phyloP scores from a whole-genome alignment of 2,888 invertebrate genomes.

The Tetropium fuscum region DNA sequence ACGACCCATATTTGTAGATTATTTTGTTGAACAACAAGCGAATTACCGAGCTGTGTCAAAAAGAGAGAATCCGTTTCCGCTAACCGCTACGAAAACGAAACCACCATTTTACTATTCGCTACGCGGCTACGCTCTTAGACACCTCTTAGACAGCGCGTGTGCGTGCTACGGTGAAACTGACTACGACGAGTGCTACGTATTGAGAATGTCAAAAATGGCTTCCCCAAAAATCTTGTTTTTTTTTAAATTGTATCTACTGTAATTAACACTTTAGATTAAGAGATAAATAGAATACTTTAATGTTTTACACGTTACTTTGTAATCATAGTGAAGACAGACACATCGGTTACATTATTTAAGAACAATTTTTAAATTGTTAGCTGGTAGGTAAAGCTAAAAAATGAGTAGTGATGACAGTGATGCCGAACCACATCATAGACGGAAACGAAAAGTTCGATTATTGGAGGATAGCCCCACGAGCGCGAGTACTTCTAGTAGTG shows the following conservation, averaged over 20 bases:
- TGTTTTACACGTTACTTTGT: not conserved
- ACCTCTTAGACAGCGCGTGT: conserved; percentile 18
- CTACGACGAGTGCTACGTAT: conserved; percentile 9
- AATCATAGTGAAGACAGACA: not conserved
- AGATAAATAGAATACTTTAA: not conserved
- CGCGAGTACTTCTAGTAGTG: conserved; percentile 38
- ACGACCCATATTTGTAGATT: conserved; percentile 88
- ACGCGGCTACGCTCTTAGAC: conserved; percentile 12
- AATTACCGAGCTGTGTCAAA: conserved; percentile 22
- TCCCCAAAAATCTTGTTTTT: conserved; percentile 21
- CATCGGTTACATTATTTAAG: conserved; percentile 1
- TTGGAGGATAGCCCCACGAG: conserved; percentile 50
- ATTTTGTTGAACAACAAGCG: not conserved
- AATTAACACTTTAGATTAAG: conserved; percentile 1
- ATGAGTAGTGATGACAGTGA: conserved; percentile 61
- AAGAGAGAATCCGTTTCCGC: no score
- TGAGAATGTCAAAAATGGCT: conserved; percentile 41
- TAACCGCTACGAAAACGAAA: no score
- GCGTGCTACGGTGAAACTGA: not conserved
- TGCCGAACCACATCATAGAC: conserved; percentile 49
- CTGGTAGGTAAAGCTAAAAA: conserved; percentile 15
- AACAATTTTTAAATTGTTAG: not conserved
- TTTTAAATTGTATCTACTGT: conserved; percentile 13
- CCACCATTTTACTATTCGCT: no score
- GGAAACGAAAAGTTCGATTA: conserved; percentile 51